Evolutionary conservation across 2,888 invertebrate genomes (phyloP).

Genomic region (Eupithecia abbreviata): DNA sequence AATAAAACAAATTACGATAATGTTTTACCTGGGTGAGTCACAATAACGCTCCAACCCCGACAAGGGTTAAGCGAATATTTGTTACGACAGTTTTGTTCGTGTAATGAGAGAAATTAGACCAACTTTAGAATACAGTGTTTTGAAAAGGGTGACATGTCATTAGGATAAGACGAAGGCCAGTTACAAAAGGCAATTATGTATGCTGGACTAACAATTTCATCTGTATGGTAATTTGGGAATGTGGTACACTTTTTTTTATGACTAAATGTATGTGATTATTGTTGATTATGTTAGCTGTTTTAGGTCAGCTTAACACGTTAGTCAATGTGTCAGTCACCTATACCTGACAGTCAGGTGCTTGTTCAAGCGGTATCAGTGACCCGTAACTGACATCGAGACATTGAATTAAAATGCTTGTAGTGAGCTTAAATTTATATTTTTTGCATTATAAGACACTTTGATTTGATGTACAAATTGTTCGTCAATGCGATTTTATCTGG

Average conservation of each 20-base stretch:
- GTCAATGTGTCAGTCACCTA: too few relatives aligned
- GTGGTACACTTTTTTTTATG: background rate
- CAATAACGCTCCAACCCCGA: background rate
- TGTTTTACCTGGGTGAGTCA: background rate
- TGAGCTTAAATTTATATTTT: too few relatives aligned
- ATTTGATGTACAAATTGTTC: too few relatives aligned
- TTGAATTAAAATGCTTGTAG: too few relatives aligned
- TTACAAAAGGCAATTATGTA: constrained; percentile 32
- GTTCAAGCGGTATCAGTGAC: too few relatives aligned
- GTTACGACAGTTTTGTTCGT: constrained; percentile 56
- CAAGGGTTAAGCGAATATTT: constrained; percentile 63
- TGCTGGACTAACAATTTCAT: constrained; percentile 25
- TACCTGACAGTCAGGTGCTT: too few relatives aligned
- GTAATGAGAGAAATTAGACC: constrained; percentile 54
- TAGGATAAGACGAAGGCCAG: constrained; percentile 40
- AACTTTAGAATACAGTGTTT: constrained; percentile 52
- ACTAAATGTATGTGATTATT: background rate
- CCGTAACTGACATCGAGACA: too few relatives aligned
- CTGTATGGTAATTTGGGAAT: constrained; percentile 29
- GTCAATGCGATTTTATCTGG: too few relatives aligned
- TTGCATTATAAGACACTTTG: too few relatives aligned
- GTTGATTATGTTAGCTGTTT: background rate
- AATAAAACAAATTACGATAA: background rate
- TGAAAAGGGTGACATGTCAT: constrained; percentile 40
- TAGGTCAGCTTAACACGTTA: too few relatives aligned